phyloP scores from a whole-genome alignment of 2,888 invertebrate genomes.

The Anthoptus insignis region DNA sequence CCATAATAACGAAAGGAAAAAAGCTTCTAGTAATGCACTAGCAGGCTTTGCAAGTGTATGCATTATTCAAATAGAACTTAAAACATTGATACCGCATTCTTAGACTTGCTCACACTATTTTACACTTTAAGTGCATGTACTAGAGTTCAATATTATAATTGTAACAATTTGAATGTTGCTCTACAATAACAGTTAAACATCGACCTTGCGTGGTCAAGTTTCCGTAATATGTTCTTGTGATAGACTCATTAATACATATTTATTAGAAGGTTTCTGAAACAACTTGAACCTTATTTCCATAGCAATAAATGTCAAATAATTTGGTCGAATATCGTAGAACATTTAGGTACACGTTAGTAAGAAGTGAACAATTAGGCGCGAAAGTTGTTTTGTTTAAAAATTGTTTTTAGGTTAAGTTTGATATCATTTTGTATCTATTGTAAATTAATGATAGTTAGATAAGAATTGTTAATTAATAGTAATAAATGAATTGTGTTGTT shows the following conservation, averaged over 20 bases:
- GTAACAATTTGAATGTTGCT: conserved; percentile 54
- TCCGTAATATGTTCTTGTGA: conserved; percentile 67
- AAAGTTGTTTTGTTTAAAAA: no score
- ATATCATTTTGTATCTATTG: no score
- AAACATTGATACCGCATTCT: conserved; percentile 55
- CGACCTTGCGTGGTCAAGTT: conserved; percentile 81
- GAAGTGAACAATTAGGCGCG: no score
- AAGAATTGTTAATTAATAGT: no score
- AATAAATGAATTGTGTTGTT: no score
- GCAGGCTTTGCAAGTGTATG: conserved; percentile 20
- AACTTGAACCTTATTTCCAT: conserved; percentile 28
- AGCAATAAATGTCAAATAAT: conserved; percentile 7
- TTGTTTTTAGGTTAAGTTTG: no score
- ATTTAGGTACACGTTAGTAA: neutral
- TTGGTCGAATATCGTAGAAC: neutral
- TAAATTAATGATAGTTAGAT: no score
- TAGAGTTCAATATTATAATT: conserved; percentile 39
- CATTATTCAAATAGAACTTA: conserved; percentile 36
- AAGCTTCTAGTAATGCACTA: conserved; percentile 20
- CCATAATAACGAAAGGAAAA: conserved; percentile 6
- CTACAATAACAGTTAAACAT: conserved; percentile 68
- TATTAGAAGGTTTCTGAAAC: conserved; percentile 17
- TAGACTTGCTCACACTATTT: conserved; percentile 41
- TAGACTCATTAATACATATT: conserved; percentile 51
- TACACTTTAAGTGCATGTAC: conserved; percentile 22